Evolutionary conservation across 1,140 invertebrate species (phyloP), one percentile per base, ranked within the genome.

Genomic region (Brachionus angularis): DNA sequence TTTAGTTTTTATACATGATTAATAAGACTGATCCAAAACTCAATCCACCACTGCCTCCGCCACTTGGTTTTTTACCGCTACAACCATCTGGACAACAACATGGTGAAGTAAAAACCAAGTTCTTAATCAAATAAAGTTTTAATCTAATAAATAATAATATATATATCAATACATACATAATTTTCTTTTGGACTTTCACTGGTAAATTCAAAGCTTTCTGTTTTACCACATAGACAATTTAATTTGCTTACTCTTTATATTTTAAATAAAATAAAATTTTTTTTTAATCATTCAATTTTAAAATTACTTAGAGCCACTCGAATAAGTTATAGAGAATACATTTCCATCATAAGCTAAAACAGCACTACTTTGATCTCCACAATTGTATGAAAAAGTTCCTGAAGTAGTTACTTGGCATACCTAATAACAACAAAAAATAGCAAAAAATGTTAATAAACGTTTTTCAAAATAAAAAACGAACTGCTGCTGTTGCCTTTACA

Each of bases 21-120:
- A 67, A 23, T 8, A 67, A 14, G 25, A 67, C 10, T 21, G 39
- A 47, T 16, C 62, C 62, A 33, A 67, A 67, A 12, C 62, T 67
- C 14, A 67, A 23, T 14, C 42, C 44, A 36, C 23, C 42, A 18
- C 12, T 21, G 14, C 36, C 36, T 33, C 14, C 27, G 10, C 39
- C 39, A 16, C 39, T 42, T 10, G 62, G 42, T 34, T 67, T 46
- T 8, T 39, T 46, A 2, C 55, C 55, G 34, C 25, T 58, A 7
- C 62, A 67, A 34, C 62, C 62, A 34, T 67, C 29, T 23, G 62
- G 62, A n/a, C 62, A 67, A 18, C 62, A 67, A 50, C 62, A 67
- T 16, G 42, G 42, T 34, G 62, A 67, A 33, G 18, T 67, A 14
- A 67, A 50, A 5, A 31, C 34, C n/a, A 55, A 55, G 7, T 18